Conservation (phyloP, 2,888 invertebrate genomes). For the Standfussiana lucernea region DNA sequence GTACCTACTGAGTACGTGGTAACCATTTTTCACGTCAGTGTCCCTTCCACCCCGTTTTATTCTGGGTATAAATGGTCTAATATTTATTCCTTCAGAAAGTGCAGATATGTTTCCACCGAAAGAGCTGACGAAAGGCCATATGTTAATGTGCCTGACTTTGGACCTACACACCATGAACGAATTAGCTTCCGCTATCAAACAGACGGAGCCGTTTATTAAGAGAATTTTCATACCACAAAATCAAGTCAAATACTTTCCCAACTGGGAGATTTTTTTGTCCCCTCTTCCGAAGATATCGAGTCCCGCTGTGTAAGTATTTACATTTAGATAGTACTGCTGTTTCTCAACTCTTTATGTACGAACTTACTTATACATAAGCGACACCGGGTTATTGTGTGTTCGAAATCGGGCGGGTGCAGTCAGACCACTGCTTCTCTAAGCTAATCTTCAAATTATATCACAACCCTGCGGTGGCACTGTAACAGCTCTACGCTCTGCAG, state of each 20-base stretch:
- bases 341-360: background rate
- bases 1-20: too few species aligned
- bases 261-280: constrained; percentile 48
- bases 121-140: constrained; percentile 76
- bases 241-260: background rate
- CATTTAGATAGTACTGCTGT: background rate
- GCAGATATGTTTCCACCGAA: constrained; percentile 69
- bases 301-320: constrained; percentile 45
- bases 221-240: constrained; percentile 68
- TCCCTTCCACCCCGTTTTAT: too few species aligned
- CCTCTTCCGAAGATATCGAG: background rate
- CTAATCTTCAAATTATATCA: background rate
- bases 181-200: constrained; percentile 67
- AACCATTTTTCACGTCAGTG: too few species aligned
- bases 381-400: too few species aligned
- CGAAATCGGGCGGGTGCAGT: background rate
- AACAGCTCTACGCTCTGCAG: background rate
- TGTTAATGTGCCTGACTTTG: constrained; percentile 77
- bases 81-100: constrained; percentile 64
- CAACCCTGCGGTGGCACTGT: background rate
- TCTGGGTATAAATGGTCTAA: background rate
- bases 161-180: constrained; percentile 72
- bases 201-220: constrained; percentile 66
- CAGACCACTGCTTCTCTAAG: background rate
- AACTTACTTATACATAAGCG: background rate